phyloP scores from a whole-genome alignment of 2,113 vertebrate genomes.

The Plecotus auritus region DNA sequence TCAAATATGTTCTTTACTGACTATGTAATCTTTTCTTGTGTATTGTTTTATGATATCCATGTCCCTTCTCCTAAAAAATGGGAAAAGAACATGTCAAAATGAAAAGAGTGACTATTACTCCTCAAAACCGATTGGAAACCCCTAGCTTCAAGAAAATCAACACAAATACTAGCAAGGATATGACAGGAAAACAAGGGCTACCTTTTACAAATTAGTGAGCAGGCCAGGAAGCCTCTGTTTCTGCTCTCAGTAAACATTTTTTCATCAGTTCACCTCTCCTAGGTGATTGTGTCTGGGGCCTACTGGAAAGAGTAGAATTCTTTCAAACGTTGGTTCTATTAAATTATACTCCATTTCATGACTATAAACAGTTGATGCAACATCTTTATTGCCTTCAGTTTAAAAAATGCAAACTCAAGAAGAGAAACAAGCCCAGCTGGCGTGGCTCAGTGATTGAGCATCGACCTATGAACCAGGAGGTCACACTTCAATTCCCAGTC shows the following conservation, averaged over 20 bases:
- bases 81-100: not conserved
- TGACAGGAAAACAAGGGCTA: not conserved
- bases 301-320: not conserved
- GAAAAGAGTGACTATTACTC: not conserved
- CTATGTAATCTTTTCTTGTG: not conserved
- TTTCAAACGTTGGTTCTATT: not conserved
- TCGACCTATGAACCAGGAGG: too few species aligned
- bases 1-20: not conserved
- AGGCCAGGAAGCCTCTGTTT: not conserved
- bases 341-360: slow-evolving; percentile 11
- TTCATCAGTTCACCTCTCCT: not conserved
- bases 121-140: not conserved
- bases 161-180: not conserved
- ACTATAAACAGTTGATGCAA: not conserved
- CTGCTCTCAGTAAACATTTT: not conserved
- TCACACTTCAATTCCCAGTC: too few species aligned
- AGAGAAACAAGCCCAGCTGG: not conserved
- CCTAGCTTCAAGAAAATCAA: not conserved
- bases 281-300: not conserved
- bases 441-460: too few species aligned
- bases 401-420: not conserved
- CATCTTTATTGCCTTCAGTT: not conserved
- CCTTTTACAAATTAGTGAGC: not conserved
- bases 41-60: not conserved
- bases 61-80: not conserved